Evolutionary conservation across 2,888 invertebrate genomes (phyloP).

Genomic region (Patella pellucida): DNA sequence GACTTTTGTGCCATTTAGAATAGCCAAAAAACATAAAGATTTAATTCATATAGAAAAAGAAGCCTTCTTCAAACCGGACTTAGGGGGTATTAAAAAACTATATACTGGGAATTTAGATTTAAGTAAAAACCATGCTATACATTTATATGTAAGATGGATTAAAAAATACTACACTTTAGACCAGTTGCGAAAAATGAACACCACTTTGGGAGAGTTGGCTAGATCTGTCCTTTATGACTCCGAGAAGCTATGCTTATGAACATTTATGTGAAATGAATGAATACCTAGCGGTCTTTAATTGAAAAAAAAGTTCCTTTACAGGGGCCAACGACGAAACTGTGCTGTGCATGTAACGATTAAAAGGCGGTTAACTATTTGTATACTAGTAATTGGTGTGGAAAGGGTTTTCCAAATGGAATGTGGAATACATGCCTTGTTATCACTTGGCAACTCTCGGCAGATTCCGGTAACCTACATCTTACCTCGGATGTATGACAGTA

Average conservation of each 20-base stretch:
- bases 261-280: too few species aligned
- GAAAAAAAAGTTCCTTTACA: too few species aligned
- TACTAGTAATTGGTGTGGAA: too few species aligned
- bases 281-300: too few species aligned
- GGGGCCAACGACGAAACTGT: too few species aligned
- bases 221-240: constrained; percentile 30
- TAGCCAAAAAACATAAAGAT: constrained; percentile 37
- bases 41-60: constrained; percentile 46
- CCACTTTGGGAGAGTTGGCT: constrained; percentile 33
- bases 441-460: too few species aligned
- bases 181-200: constrained; percentile 24
- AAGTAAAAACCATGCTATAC: constrained; percentile 56
- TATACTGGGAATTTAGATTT: constrained; percentile 44
- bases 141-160: constrained; percentile 42
- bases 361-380: too few species aligned
- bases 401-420: too few species aligned
- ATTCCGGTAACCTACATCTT: too few species aligned
- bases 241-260: constrained; percentile 16
- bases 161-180: constrained; percentile 21
- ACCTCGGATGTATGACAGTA: too few species aligned
- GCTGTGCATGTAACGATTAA: too few species aligned
- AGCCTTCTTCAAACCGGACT: constrained; percentile 43
- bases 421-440: too few species aligned
- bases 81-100: constrained; percentile 31
- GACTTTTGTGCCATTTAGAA: constrained; percentile 43